These are phyloP conservation scores for Galagoides demidoff DNA, from an alignment of 2,797 vertebrate species.

Conservation along the genomic window DNA sequence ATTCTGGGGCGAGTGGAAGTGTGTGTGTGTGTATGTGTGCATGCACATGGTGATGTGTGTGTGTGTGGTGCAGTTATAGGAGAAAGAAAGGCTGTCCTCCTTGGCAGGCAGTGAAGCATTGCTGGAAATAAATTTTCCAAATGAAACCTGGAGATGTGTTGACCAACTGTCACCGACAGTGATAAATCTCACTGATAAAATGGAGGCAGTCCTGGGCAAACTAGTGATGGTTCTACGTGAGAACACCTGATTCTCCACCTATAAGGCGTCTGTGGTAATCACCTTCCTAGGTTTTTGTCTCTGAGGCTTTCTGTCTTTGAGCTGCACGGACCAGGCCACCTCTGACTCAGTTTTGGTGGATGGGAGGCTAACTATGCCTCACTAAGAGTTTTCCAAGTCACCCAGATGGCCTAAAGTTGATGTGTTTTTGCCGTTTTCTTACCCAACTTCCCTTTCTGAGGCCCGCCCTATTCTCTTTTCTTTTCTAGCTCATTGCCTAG, in stretches of 20 bases:
- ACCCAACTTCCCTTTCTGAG: neutral
- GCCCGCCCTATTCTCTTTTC: neutral
- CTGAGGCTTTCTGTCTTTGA: neutral
- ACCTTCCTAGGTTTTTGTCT: neutral
- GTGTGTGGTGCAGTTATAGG: neutral
- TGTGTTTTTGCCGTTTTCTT: neutral
- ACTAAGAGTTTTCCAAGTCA: neutral
- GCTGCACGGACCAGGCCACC: neutral
- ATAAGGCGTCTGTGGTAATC: neutral
- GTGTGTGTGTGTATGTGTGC: neutral
- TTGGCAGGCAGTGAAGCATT: neutral
- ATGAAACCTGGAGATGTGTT: neutral
- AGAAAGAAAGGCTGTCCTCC: neutral
- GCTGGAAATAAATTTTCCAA: neutral
- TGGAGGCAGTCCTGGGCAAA: neutral
- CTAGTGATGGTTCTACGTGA: neutral
- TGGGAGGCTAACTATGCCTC: neutral
- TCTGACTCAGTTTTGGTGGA: neutral
- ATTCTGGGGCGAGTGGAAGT: neutral
- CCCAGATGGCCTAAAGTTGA: neutral
- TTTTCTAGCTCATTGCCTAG: neutral
- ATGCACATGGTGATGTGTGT: neutral
- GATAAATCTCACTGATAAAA: neutral
- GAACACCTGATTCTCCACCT: neutral
- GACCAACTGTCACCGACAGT: neutral